Base-by-base conservation (phyloP, 2,113 vertebrate genomes). In the Lipophrys pholis region DNA sequence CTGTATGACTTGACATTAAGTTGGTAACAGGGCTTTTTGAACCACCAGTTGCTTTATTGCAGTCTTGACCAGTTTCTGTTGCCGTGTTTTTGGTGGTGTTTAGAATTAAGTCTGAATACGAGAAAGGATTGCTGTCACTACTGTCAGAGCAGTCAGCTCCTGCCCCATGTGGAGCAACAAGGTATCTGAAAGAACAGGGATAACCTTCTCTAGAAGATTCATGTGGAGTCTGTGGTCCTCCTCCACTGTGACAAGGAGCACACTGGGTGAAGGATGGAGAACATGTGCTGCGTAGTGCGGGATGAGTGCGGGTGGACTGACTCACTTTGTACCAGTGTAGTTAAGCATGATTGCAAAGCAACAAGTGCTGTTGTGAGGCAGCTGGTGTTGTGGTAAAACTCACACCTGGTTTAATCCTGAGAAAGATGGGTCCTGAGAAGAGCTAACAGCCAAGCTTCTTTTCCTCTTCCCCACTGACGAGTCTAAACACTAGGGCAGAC, bases 351-450 rank as follows among this genome's bases (percentile, higher is more conserved):
- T 83, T 71, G 87, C 83, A 80, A 92, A 90, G 85, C 88, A 49
- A 80, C 82, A 89, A 87, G 81, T 90, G 88, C 87, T 80, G 81
- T 30, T 76, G 86, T 88, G 85, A 91, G 81, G 86, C 73, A 86
- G 88, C 88, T 90, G 81, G 75, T 92, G 91, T 91, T 89, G 96
- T 96, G 95, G 96, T 97, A 99, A 96, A 97, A 95, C 96, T 97
- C 98, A 99, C 97, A 99, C 98, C 98, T 99, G 97, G 97, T 99
- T 99, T 98, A 99, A 99, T 99, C 97, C 98, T 99, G 98, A 99
- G 98, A 99, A 99, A 99, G 98, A 97, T 97, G 98, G 97, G 94
- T 99, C 98, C 96, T 99, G 97, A 99, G 97, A 98, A 97, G 97
- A 97, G 97, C 98, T 99, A 99, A 99, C 97, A 98, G 97, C 97